Base-by-base conservation (phyloP, 1,140 invertebrate genomes). In the Limonius californicus region DNA sequence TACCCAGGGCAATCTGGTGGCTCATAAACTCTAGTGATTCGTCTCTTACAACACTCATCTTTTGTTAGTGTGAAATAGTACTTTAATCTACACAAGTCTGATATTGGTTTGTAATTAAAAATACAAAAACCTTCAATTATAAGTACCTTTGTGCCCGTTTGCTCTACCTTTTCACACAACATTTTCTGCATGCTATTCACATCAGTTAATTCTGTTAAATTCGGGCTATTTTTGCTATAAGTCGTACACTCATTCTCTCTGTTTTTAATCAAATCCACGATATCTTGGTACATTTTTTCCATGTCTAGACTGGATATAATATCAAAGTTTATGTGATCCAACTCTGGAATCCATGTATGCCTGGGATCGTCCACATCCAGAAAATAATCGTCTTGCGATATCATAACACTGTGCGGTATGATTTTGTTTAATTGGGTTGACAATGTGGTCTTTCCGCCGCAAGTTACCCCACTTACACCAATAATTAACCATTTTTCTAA, bases 341-440 rank as follows among this genome's bases (percentile, higher is more conserved):
- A 65, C 54, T 84, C 82, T 12, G 83, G 78, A 54, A 89, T 80
- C 54, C 78, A 80, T 8, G 82, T 73, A 68, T 92, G 90, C 1
- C 85, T 77, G 7, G 85, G 81, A 75, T 88, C 85, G 63, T 89
- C 82, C 16, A 82, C 77, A 0, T 83, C 82, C 50, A 85, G 81
- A 74, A 91, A 94, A 75, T 92, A 94, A 68, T 84, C 74, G 74
- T 94, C 92, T 76, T 93, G 91, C 64, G 84, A 80, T 11, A 93
- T 78, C 0, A 88, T 74, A 0, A 83, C 81, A 27, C 84, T 80
- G 1, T 80, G 76, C 15, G 84, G 79, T 20, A 76, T 76, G 1
- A 16, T n/a, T 6, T 53, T 21, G 2, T 79, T 74, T 7, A 91
- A 64, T 64, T 78, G 77, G 18, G 79, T 81, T 0, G 88, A 81